Conservation (phyloP, 2,797 vertebrate genomes). For the Dromococcyx pavoninus region DNA sequence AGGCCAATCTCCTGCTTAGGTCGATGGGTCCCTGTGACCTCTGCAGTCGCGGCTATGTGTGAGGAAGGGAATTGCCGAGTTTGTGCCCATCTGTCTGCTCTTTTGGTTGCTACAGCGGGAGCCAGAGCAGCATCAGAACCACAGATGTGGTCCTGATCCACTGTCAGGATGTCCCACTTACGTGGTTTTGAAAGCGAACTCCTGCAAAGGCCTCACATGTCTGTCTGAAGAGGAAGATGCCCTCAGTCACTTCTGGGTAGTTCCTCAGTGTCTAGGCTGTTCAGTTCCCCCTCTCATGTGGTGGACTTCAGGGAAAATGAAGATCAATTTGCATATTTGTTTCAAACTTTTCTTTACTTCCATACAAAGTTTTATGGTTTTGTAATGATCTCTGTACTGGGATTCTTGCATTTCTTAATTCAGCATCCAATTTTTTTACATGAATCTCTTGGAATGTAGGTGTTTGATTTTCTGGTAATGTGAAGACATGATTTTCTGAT, state of each 20-base stretch:
- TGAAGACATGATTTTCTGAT: not conserved
- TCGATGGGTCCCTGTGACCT: not conserved
- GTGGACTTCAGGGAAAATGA: not conserved
- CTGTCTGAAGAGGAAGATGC: not conserved
- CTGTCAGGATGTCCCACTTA: not conserved
- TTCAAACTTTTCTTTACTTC: not conserved
- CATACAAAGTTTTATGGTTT: not conserved
- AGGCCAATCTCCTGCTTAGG: not conserved
- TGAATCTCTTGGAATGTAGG: not conserved
- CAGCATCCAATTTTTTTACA: not conserved
- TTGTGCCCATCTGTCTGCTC: not conserved
- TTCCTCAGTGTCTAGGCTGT: not conserved
- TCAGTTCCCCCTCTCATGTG: not conserved
- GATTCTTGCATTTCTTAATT: not conserved
- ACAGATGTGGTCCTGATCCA: not conserved
- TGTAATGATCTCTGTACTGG: not conserved
- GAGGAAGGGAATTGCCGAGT: not conserved
- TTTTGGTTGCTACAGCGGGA: accelerated
- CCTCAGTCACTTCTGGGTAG: not conserved
- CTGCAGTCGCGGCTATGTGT: not conserved
- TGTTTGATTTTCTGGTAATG: not conserved
- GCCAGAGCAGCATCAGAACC: not conserved
- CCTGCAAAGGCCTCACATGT: not conserved
- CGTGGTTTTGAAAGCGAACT: not conserved
- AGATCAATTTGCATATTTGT: not conserved